Evolutionary conservation across 1,140 invertebrate species (phyloP).

Genomic region (Sarcophaga bullata): DNA sequence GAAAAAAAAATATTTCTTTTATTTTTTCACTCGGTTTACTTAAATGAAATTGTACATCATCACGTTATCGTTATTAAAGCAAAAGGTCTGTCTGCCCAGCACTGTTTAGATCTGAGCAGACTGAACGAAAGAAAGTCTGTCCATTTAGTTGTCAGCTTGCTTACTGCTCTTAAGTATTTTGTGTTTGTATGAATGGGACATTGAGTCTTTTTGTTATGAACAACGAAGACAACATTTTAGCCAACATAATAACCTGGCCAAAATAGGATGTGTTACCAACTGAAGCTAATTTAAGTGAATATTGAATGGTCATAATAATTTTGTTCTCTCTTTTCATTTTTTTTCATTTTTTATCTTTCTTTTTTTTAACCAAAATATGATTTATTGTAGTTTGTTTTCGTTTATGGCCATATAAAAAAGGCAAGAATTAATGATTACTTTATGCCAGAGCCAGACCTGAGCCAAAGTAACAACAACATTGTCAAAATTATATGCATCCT

Average conservation of each 20-base stretch:
- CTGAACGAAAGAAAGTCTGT: background rate
- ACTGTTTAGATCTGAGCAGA: background rate
- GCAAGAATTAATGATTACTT: background rate
- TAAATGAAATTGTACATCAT: slow-evolving; percentile 26
- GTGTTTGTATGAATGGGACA: background rate
- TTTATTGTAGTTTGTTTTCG: too few relatives aligned
- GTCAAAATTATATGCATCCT: slow-evolving; percentile 12
- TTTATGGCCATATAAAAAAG: background rate
- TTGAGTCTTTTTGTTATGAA: background rate
- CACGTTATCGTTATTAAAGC: slow-evolving; percentile 26
- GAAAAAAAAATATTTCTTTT: too few relatives aligned
- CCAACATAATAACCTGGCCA: background rate
- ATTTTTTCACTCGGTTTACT: background rate
- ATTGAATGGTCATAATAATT: background rate
- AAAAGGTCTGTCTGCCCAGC: background rate
- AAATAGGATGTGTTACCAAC: background rate
- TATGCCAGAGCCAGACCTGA: too few relatives aligned
- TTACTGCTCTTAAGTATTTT: background rate
- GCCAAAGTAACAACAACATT: background rate
- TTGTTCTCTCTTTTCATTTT: too few relatives aligned
- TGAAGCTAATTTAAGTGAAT: slow-evolving; percentile 22
- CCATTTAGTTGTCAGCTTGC: background rate
- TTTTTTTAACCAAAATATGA: too few relatives aligned
- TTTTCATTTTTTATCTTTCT: too few relatives aligned
- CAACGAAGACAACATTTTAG: background rate